Conservation (phyloP, 2,797 vertebrate species). For the Hypotaenidia okinawae region DNA sequence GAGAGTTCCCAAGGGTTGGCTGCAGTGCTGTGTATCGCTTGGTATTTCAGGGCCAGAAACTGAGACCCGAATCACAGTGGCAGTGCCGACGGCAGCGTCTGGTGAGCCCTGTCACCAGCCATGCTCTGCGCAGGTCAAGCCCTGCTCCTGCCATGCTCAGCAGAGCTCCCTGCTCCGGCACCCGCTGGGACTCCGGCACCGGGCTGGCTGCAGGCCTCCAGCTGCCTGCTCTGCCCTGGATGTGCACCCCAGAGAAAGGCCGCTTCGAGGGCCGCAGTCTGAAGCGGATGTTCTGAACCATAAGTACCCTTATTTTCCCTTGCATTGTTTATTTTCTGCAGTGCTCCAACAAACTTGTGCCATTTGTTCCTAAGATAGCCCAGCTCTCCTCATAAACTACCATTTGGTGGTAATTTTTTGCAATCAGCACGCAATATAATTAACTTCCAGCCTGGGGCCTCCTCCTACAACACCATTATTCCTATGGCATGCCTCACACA, state of each 20-base stretch:
- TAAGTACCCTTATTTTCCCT: background rate
- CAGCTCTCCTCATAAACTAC: background rate
- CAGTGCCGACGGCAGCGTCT: background rate
- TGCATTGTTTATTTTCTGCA: background rate
- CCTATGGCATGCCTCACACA: background rate
- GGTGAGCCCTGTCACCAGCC: background rate
- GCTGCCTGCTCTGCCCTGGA: background rate
- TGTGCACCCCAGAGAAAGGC: background rate
- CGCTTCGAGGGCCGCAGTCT: fast-evolving
- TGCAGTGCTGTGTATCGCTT: too few species aligned
- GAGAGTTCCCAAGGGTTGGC: background rate
- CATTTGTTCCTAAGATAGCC: background rate
- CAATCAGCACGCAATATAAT: background rate
- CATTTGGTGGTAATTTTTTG: background rate
- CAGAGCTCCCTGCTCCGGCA: background rate
- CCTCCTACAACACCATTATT: background rate
- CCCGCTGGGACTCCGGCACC: background rate
- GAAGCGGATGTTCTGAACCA: background rate
- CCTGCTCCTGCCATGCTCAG: background rate
- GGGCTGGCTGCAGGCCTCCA: background rate
- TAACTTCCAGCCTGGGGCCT: background rate
- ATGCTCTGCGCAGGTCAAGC: background rate
- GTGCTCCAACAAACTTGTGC: background rate
- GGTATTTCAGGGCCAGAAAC: background rate
- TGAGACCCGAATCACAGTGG: background rate